A percentile compares a stretch with the other conserved stretches of the same genome.
Evolutionary conservation across 2,797 vertebrate species (phyloP).

Genomic region (Melanotaenia trifasciata): DNA sequence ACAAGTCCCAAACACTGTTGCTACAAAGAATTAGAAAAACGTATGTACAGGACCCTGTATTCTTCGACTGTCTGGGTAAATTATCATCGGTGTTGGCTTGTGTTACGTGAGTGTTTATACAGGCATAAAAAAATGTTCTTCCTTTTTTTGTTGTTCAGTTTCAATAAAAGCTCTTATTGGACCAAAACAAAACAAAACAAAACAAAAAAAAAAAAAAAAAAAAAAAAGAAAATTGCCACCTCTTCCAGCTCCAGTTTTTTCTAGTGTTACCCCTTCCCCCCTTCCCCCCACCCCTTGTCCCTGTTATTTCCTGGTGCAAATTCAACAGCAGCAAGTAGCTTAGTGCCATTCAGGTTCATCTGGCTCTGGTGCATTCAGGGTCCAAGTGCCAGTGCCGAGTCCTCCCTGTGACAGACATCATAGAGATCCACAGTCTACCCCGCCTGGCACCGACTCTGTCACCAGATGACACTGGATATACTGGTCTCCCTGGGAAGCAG

Average conservation of each 20-base stretch:
- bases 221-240: slow-evolving; percentile 14
- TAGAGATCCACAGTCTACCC: slow-evolving; percentile 21
- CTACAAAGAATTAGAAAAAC: slow-evolving; percentile 96
- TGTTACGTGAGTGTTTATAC: slow-evolving; percentile 74
- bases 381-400: slow-evolving; percentile 49
- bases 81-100: slow-evolving; percentile 72
- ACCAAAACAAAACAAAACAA: slow-evolving; percentile 36
- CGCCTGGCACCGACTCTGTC: slow-evolving; percentile 39
- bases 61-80: slow-evolving; percentile 82
- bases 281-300: background rate
- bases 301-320: slow-evolving; percentile 71
- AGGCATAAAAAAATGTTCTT: slow-evolving; percentile 67
- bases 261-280: background rate
- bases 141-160: slow-evolving; percentile 42
- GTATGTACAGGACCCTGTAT: slow-evolving; percentile 99
- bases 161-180: slow-evolving; percentile 70
- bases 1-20: slow-evolving; percentile 90
- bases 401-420: slow-evolving; percentile 44
- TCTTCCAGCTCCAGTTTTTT: slow-evolving; percentile 19
- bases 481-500: slow-evolving; percentile 97
- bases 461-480: slow-evolving; percentile 99
- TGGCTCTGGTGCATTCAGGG: slow-evolving; percentile 49
- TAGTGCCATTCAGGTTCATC: slow-evolving; percentile 48
- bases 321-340: slow-evolving; percentile 72
- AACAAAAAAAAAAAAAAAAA: background rate